Percentiles rank a stretch among this genome's conserved stretches.
These are phyloP conservation scores for Parauchenoglanis punctatus DNA, from an alignment of 2,797 vertebrate genomes.

Conservation along the genomic window DNA sequence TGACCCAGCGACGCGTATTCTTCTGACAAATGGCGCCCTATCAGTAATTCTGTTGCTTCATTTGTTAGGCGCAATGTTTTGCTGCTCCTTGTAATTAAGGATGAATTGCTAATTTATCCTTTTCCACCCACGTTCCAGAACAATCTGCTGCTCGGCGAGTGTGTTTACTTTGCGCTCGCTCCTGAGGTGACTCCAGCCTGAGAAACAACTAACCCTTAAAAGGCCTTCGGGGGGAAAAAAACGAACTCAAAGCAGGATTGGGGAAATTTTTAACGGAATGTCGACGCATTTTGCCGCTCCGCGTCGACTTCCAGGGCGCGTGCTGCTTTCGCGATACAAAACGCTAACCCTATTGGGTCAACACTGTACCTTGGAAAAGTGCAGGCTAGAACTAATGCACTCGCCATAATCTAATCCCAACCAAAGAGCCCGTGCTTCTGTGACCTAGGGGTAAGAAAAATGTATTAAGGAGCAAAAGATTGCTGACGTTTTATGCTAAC, in stretches of 20 bases:
- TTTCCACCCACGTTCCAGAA: conserved; percentile 52
- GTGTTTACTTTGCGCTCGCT: conserved; percentile 36
- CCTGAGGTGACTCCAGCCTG: background rate
- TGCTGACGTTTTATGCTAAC: conserved; percentile 70
- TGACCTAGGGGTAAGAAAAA: background rate
- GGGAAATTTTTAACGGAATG: background rate
- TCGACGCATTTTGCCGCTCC: background rate
- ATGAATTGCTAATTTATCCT: conserved; percentile 61
- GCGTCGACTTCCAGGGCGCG: background rate
- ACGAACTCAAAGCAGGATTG: too few relatives aligned
- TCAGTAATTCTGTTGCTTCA: conserved; percentile 51
- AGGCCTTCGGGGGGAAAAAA: conserved; percentile 35
- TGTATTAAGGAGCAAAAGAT: conserved; percentile 55
- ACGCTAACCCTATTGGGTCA: background rate
- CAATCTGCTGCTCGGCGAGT: conserved; percentile 20
- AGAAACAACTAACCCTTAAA: conserved; percentile 47
- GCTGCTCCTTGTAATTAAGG: conserved; percentile 59
- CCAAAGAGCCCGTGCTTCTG: background rate
- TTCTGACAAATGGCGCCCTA: conserved; percentile 24
- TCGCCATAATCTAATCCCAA: background rate
- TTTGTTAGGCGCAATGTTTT: conserved; percentile 54
- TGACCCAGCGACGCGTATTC: conserved; percentile 30
- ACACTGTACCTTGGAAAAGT: background rate
- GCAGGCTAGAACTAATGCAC: background rate
- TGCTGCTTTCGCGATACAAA: background rate